These are phyloP conservation scores for Boleophthalmus pectinirostris DNA, from an alignment of 2,113 vertebrate genomes.

Conservation along the genomic window DNA sequence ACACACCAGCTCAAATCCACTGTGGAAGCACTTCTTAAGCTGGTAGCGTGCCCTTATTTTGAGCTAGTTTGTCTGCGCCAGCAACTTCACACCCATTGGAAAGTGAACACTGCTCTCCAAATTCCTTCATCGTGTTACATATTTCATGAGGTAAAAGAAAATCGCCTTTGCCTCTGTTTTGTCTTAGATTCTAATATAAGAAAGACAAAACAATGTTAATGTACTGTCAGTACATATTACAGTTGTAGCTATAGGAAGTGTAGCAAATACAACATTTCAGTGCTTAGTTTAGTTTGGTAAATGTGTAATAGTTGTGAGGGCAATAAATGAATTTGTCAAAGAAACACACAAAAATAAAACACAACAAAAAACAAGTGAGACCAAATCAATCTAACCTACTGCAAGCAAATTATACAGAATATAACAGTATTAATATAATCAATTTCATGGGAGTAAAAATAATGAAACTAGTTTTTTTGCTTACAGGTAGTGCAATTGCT, in stretches of 20 bases:
- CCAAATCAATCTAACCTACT: not conserved
- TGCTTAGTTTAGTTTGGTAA: no score
- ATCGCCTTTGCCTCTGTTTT: not conserved
- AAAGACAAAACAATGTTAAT: not conserved
- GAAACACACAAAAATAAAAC: no score
- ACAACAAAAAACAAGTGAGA: no score
- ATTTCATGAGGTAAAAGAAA: not conserved
- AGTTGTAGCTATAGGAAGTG: no score
- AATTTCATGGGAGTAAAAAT: not conserved
- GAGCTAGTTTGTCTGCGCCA: not conserved
- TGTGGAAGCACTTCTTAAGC: slow-evolving; percentile 11
- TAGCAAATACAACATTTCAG: no score
- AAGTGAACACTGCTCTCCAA: not conserved
- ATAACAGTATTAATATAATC: not conserved
- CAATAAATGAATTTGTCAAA: no score
- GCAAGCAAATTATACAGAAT: not conserved
- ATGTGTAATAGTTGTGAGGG: no score
- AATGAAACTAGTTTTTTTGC: not conserved
- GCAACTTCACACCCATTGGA: not conserved
- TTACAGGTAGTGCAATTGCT: not conserved
- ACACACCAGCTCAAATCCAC: not conserved
- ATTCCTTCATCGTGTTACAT: not conserved
- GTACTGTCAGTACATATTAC: no score
- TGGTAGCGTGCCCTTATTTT: not conserved
- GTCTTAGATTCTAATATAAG: not conserved